Evolutionary conservation across 2,113 vertebrate genomes (phyloP).

Genomic region (Ranitomeya imitator): DNA sequence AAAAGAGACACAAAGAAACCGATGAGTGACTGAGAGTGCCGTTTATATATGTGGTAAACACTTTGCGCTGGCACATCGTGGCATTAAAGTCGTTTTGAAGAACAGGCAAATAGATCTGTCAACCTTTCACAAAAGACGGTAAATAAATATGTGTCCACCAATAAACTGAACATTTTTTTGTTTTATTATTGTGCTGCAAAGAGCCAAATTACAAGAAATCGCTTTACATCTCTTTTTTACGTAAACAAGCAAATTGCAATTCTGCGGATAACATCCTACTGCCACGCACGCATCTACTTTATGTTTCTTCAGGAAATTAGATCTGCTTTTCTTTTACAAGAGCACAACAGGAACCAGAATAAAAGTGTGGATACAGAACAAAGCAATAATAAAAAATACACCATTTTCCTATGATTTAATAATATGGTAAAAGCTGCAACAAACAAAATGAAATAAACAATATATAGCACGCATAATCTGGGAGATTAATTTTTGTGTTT

Average conservation of each 20-base stretch:
- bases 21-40: not conserved
- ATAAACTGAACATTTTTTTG: conserved; percentile 55
- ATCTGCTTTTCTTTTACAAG: conserved; percentile 84
- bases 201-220: conserved; percentile 76
- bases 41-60: too few relatives aligned
- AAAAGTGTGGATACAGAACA: conserved; percentile 84
- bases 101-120: not conserved
- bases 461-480: conserved; percentile 60
- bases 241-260: conserved; percentile 79
- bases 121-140: not conserved
- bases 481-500: not conserved
- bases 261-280: conserved; percentile 80
- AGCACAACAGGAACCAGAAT: conserved; percentile 85
- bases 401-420: conserved; percentile 70
- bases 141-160: conserved; percentile 12
- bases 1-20: too few relatives aligned
- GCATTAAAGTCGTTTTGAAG: not conserved
- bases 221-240: conserved; percentile 67
- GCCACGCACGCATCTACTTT: conserved; percentile 82
- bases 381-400: conserved; percentile 75
- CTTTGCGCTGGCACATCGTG: not conserved
- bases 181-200: conserved; percentile 81
- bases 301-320: conserved; percentile 79
- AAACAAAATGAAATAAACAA: conserved; percentile 80
- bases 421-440: conserved; percentile 81